A percentile compares a stretch with the other conserved stretches of the same genome.
These are phyloP conservation scores for Lissocephala sabroskyi DNA, from an alignment of 2,888 invertebrate species.

Conservation along the genomic window DNA sequence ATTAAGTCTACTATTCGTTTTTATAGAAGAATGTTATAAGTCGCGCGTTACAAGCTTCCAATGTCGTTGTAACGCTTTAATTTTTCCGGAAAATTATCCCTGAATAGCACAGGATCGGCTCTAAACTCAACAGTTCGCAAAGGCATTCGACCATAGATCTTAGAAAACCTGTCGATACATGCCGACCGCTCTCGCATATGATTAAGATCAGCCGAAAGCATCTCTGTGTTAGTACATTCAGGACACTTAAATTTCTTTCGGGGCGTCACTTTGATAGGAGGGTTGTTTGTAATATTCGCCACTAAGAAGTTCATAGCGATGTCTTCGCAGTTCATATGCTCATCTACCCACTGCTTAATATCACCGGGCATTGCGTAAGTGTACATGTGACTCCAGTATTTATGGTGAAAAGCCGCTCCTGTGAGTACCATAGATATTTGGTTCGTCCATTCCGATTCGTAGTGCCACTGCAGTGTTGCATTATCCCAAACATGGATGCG, in stretches of 20 bases:
- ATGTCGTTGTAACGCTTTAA: constrained; percentile 91
- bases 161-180: constrained; percentile 87
- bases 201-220: constrained; percentile 91
- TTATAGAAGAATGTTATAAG: too few species aligned
- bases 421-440: constrained; percentile 97
- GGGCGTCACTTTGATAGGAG: constrained; percentile 95
- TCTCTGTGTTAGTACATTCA: constrained; percentile 93
- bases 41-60: constrained; percentile 88
- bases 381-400: constrained; percentile 96
- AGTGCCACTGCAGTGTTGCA: constrained; percentile 86
- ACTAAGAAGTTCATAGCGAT: constrained; percentile 99
- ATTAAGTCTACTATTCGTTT: too few species aligned
- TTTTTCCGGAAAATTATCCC: constrained; percentile 87
- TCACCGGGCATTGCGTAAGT: constrained; percentile 89
- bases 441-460: constrained; percentile 98
- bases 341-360: constrained; percentile 92
- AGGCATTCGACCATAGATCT: constrained; percentile 90
- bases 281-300: constrained; percentile 92
- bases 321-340: constrained; percentile 97
- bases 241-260: constrained; percentile 98
- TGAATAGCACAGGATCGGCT: constrained; percentile 94
- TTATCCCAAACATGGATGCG: constrained; percentile 96
- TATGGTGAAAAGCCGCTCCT: constrained; percentile 97
- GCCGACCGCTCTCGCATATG: constrained; percentile 95
- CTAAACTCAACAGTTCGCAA: constrained; percentile 91